Conservation (phyloP, 2,888 invertebrate genomes). For the Dryobotodes eremita region DNA sequence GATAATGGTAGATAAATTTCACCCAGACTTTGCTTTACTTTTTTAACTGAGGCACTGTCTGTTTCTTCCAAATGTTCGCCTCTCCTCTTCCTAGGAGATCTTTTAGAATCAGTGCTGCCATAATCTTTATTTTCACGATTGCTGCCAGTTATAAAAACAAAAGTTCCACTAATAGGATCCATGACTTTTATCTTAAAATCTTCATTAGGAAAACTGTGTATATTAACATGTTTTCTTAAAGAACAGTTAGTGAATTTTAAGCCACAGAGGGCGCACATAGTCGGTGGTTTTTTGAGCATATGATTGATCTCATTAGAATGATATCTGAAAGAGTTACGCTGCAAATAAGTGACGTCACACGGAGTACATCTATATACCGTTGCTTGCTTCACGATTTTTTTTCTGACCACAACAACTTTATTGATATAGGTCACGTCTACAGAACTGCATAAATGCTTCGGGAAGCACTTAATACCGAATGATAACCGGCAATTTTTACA, state of each 20-base stretch:
- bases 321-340: conserved; percentile 24
- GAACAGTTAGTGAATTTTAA: conserved; percentile 46
- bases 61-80: not conserved
- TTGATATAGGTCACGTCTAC: not conserved
- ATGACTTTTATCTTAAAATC: conserved; percentile 49
- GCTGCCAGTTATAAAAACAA: conserved; percentile 21
- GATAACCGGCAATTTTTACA: conserved; percentile 28
- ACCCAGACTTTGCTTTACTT: not conserved
- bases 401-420: conserved; percentile 11
- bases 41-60: not conserved
- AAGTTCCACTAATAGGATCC: not conserved
- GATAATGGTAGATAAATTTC: not conserved
- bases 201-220: conserved; percentile 6
- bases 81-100: conserved; percentile 21
- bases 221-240: conserved; percentile 15
- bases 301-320: conserved; percentile 23
- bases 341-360: conserved; percentile 43
- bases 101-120: not conserved
- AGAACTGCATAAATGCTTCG: conserved; percentile 17
- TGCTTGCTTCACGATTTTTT: fast-evolving
- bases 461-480: conserved; percentile 5
- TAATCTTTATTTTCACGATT: conserved; percentile 3
- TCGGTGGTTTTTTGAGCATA: not conserved
- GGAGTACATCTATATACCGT: conserved; percentile 27
- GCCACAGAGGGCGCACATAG: conserved; percentile 19